These are phyloP conservation scores for Siderastrea siderea DNA, from an alignment of 92 coral and sea anemone species.

Conservation along the genomic window DNA sequence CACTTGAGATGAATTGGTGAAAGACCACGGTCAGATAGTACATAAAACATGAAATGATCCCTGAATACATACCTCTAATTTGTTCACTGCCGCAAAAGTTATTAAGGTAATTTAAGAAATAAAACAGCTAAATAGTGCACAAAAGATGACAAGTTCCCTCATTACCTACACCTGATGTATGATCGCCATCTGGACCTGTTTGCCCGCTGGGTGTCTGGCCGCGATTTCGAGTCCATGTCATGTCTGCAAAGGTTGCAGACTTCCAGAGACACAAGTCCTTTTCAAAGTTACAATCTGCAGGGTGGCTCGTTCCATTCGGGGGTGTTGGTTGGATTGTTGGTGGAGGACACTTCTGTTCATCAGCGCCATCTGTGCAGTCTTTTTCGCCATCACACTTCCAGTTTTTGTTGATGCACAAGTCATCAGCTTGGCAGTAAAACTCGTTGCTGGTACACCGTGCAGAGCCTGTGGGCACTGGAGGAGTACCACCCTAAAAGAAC, in stretches of 20 bases:
- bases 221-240: conserved; percentile 73
- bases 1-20: too few relatives aligned
- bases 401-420: conserved; percentile 81
- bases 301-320: conserved; percentile 70
- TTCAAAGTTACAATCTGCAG: conserved; percentile 87
- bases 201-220: conserved; percentile 86
- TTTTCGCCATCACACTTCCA: conserved; percentile 92
- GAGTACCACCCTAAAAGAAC: conserved; percentile 19
- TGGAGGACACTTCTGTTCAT: conserved; percentile 83
- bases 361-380: conserved; percentile 95
- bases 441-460: conserved; percentile 70
- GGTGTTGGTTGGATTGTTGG: conserved; percentile 56
- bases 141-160: too few relatives aligned
- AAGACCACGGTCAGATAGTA: too few relatives aligned
- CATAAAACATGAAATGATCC: too few relatives aligned
- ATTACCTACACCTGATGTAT: conserved; percentile 61
- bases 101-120: too few relatives aligned
- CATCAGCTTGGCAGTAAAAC: conserved; percentile 89
- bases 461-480: conserved; percentile 49
- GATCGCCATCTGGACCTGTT: conserved; percentile 86
- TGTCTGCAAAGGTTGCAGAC: conserved; percentile 85
- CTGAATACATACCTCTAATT: too few relatives aligned
- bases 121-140: background rate
- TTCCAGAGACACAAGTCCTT: conserved; percentile 80
- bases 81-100: too few relatives aligned